Percentiles rank a stretch among this genome's conserved stretches.
phyloP scores from a whole-genome alignment of 2,797 vertebrate genomes.

The Sebastes nivosus region DNA sequence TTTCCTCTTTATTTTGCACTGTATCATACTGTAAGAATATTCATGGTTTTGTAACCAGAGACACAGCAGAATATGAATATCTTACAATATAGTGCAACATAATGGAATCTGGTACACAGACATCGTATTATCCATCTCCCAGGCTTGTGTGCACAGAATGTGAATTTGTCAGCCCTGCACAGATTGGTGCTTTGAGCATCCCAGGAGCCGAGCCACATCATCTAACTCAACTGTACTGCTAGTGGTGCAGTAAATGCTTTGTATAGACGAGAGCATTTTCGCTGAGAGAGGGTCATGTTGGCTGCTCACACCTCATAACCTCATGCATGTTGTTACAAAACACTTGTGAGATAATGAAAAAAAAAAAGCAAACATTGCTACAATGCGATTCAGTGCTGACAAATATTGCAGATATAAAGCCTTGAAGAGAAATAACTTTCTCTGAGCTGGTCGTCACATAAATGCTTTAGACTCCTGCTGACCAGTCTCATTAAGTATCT shows the following conservation, averaged over 20 bases:
- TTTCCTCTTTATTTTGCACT: neutral
- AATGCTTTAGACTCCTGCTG: neutral
- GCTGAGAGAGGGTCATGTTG: slow-evolving; percentile 5
- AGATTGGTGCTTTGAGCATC: slow-evolving; percentile 18
- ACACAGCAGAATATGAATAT: slow-evolving; percentile 11
- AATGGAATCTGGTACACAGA: neutral
- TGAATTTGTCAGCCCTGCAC: neutral
- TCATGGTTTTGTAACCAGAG: slow-evolving; percentile 11
- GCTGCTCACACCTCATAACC: neutral
- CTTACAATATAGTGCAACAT: neutral
- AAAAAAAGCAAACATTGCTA: neutral
- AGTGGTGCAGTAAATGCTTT: slow-evolving; percentile 18
- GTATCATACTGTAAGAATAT: neutral
- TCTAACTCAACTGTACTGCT: neutral
- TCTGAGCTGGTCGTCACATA: neutral
- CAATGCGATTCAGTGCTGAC: neutral
- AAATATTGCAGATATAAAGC: neutral
- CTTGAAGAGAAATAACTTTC: neutral
- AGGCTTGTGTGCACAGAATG: slow-evolving; percentile 2
- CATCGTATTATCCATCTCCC: neutral
- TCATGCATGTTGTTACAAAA: slow-evolving; percentile 9
- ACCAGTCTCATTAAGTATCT: neutral
- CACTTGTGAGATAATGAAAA: neutral
- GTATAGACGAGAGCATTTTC: neutral
- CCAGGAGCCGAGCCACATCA: slow-evolving; percentile 5